These are phyloP conservation scores for Drosophila picticornis DNA, from an alignment of 2,888 invertebrate species.

Conservation along the genomic window DNA sequence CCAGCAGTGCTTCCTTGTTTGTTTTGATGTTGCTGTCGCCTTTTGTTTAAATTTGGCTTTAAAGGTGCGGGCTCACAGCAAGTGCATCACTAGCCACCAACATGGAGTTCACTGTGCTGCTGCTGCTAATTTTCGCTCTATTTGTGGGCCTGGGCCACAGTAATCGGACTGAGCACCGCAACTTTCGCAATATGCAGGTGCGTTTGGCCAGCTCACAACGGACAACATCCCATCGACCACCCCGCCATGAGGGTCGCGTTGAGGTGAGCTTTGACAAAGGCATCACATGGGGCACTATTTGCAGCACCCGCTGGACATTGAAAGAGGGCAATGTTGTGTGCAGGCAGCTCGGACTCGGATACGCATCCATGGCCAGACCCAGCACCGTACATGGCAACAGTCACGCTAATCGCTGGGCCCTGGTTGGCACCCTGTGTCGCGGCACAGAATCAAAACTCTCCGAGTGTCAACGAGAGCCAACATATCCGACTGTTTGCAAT, in stretches of 20 bases:
- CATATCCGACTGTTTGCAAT: constrained; percentile 64
- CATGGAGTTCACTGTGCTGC: constrained; percentile 42
- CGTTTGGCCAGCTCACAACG: constrained; percentile 61
- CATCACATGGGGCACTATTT: constrained; percentile 77
- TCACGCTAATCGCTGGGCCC: constrained; percentile 61
- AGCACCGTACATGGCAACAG: constrained; percentile 71
- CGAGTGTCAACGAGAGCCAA: constrained; percentile 71
- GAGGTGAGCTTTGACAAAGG: constrained; percentile 80
- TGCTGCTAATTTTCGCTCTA: constrained; percentile 19
- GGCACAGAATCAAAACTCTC: constrained; percentile 71
- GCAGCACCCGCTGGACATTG: constrained; percentile 75
- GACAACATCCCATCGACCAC: not conserved
- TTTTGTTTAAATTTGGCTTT: constrained; percentile 37
- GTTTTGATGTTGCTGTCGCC: not conserved
- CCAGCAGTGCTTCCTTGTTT: not conserved
- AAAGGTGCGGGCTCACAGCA: constrained; percentile 37
- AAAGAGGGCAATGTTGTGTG: constrained; percentile 82
- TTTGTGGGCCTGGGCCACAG: constrained; percentile 8
- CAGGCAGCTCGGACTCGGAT: constrained; percentile 75
- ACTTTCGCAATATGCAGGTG: constrained; percentile 68
- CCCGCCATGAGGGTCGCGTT: constrained; percentile 75
- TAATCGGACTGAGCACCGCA: constrained; percentile 48
- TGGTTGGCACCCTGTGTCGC: constrained; percentile 79
- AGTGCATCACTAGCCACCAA: constrained; percentile 16
- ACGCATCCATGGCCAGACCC: constrained; percentile 67